Base-by-base conservation (phyloP, 2,113 vertebrate species). In the Planiliza haematocheilus region DNA sequence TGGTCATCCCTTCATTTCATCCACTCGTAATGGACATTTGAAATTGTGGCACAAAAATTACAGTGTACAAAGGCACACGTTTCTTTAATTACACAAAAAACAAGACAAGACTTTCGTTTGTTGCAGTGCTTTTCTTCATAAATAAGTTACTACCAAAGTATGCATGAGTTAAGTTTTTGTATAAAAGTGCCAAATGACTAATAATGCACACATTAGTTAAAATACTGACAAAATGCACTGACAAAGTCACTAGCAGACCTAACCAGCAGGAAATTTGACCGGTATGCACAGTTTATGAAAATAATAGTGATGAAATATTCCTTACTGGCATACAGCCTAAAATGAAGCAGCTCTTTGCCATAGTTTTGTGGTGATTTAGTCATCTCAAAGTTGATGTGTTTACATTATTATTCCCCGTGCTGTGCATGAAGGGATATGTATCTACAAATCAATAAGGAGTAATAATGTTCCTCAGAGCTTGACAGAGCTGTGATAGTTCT, bases 361-460 rank as follows among this genome's bases (percentile, higher is more conserved):
- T 43, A 17, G 60, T 36, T 24, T 70, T 52, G 10, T 5, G 16
- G 3, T 18, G 63, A 77, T 81, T 61, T 48, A 69, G 36, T 62
- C 50, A 51, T 71, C 63, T 69, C 24, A 60, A 41, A 70, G 38
- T 21, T 60, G 30, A 70, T 49, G 43, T 51, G 73, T 76, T 76
- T 36, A 45, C 50, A 46, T 81, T 67, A 62, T 65, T 57, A 56
- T 66, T 63, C 39, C 62, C 43, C 59, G 34, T 17, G 50, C 64
- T n/a, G 70, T 17, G 49, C 2, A 6, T 20, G 8, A 70, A 62
- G 52, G 45, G 51, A 77, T 74, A 51, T 71, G 51, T 63, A 60
- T 65, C 20, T 61, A 66, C 16, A 43, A 87, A 87, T 83, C 77
- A 75, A 89, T 83, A 74, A 55, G 42, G 18, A 67, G 41, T 51